These are phyloP conservation scores for Lycopodina hypogea DNA, from an alignment of 37 sponge, comb jelly and placozoan species.

Conservation along the genomic window DNA sequence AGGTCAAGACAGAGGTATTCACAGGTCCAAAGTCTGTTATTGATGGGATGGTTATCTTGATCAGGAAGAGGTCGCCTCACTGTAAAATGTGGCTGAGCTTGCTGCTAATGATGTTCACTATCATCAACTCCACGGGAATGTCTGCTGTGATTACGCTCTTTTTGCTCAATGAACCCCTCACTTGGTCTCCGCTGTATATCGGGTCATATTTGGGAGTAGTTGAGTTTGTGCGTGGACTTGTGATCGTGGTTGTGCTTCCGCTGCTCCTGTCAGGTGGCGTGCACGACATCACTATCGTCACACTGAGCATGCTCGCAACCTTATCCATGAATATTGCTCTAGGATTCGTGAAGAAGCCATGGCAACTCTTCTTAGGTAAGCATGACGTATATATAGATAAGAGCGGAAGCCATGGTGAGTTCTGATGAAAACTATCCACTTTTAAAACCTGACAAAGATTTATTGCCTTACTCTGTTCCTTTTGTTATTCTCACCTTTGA, in stretches of 20 bases:
- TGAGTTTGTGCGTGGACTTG: slow-evolving; percentile 33
- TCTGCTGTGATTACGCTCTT: slow-evolving; percentile 22
- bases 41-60: slow-evolving; percentile 39
- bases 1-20: background rate
- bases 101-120: slow-evolving; percentile 3
- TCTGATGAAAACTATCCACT: background rate
- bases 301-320: slow-evolving; percentile 18
- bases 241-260: slow-evolving; percentile 48
- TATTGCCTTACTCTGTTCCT: too few species aligned
- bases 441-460: background rate
- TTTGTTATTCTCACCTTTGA: too few species aligned
- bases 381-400: too few species aligned
- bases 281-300: slow-evolving; percentile 43
- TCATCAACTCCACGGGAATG: slow-evolving; percentile 31
- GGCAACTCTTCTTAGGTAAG: slow-evolving; percentile 70
- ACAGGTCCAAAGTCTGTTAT: slow-evolving; percentile 29
- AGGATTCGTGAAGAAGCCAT: slow-evolving; percentile 16
- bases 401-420: background rate
- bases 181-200: slow-evolving; percentile 29
- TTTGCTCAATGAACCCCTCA: slow-evolving; percentile 35
- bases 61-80: slow-evolving; percentile 6
- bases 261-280: slow-evolving; percentile 24
- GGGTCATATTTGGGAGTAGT: slow-evolving; percentile 22
- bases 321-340: slow-evolving; percentile 16
- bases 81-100: slow-evolving; percentile 46